phyloP scores from a whole-genome alignment of 2,888 invertebrate genomes.

The Syrphus vitripennis region DNA sequence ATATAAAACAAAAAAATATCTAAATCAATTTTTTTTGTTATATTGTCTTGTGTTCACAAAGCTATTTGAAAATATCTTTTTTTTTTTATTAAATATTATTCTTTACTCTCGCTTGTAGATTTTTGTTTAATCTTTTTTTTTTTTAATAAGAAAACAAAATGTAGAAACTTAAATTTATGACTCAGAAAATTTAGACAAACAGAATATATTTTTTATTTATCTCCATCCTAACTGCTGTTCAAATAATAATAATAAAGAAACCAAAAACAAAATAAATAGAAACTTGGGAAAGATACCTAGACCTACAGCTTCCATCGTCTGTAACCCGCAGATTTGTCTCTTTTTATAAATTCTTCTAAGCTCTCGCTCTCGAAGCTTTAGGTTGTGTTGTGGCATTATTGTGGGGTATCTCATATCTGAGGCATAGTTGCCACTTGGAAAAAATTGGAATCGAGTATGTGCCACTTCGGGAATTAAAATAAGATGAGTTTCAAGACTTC shows the following conservation, averaged over 20 bases:
- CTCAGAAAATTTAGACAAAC: slow-evolving; percentile 10
- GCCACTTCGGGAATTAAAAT: too few species aligned
- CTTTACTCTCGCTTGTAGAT: slow-evolving; percentile 50
- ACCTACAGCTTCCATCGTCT: slow-evolving; percentile 63
- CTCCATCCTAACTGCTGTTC: slow-evolving; percentile 27
- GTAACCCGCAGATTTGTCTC: slow-evolving; percentile 12
- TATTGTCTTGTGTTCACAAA: not conserved
- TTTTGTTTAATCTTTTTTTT: not conserved
- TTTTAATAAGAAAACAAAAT: not conserved
- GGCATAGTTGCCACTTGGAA: not conserved
- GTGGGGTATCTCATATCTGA: not conserved
- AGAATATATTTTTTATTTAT: slow-evolving; percentile 22
- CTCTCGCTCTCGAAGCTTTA: slow-evolving; percentile 16
- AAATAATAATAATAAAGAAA: not conserved
- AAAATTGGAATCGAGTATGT: not conserved
- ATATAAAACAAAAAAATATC: not conserved
- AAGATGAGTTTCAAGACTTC: too few species aligned
- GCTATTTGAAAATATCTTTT: not conserved
- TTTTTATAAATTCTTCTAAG: slow-evolving; percentile 23
- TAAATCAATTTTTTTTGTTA: not conserved
- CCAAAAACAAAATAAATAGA: not conserved
- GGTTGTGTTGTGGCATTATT: too few species aligned
- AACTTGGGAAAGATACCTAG: slow-evolving; percentile 1
- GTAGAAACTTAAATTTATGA: slow-evolving; percentile 50
- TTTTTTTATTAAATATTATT: slow-evolving; percentile 14